Evolutionary conservation across 1,140 invertebrate genomes (phyloP).

Genomic region (Sitophilus oryzae): DNA sequence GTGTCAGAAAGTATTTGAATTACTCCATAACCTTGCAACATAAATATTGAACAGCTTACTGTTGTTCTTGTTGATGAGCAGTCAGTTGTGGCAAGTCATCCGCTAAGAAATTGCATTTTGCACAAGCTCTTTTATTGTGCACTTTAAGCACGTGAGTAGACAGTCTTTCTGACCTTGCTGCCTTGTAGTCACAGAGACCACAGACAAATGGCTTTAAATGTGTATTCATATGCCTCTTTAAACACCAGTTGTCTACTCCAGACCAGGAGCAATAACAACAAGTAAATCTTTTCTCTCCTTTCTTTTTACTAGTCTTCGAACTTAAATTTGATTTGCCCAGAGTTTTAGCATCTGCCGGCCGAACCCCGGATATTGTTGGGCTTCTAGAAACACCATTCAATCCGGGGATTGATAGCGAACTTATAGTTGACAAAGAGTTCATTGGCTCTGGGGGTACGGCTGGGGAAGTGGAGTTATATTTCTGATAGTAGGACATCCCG

Average conservation of each 20-base stretch:
- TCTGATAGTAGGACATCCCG: conserved; percentile 47
- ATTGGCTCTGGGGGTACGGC: conserved; percentile 32
- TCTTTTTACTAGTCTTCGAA: conserved; percentile 39
- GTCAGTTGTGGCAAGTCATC: conserved; percentile 72
- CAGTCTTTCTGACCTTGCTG: conserved; percentile 76
- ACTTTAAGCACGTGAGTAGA: conserved; percentile 85
- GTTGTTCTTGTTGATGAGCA: conserved; percentile 65
- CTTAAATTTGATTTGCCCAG: conserved; percentile 29
- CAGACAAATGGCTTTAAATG: conserved; percentile 87
- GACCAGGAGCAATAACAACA: conserved; percentile 87
- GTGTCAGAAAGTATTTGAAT: too few relatives aligned
- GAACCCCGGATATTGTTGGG: conserved; percentile 20
- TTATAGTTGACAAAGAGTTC: conserved; percentile 32
- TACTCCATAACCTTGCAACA: neutral
- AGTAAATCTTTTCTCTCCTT: conserved; percentile 54
- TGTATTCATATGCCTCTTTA: conserved; percentile 85
- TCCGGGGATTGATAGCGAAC: conserved; percentile 38
- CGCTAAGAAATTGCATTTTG: conserved; percentile 77
- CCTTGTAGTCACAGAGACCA: conserved; percentile 85
- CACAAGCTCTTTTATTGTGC: conserved; percentile 83
- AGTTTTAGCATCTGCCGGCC: conserved; percentile 29
- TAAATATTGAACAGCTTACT: conserved; percentile 47
- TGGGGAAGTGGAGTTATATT: conserved; percentile 35
- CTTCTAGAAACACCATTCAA: conserved; percentile 37
- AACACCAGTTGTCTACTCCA: conserved; percentile 89